Conservation (phyloP, 2,113 vertebrate species). For the Ginglymostoma cirratum region DNA sequence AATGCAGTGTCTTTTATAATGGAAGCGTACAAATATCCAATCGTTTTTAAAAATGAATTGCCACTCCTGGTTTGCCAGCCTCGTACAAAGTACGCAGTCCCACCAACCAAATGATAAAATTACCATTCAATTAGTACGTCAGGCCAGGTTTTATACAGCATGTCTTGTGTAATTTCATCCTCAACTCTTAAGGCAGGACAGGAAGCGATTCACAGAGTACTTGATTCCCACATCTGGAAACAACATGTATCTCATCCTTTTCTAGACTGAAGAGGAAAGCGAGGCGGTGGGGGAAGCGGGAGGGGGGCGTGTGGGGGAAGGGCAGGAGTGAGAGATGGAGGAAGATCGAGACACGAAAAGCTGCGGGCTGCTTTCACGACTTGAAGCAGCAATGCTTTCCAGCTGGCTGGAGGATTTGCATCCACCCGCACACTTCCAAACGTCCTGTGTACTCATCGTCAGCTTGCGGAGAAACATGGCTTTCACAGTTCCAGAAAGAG, state of each 20-base stretch:
- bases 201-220: constrained; percentile 39
- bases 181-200: constrained; percentile 32
- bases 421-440: not conserved
- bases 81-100: not conserved
- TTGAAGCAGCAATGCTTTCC: not conserved
- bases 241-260: constrained; percentile 45
- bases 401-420: not conserved
- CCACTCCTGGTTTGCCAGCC: not conserved
- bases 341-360: constrained; percentile 39
- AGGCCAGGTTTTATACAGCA: not conserved
- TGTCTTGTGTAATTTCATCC: constrained; percentile 39
- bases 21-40: not conserved
- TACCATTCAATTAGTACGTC: constrained; percentile 23
- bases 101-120: not conserved
- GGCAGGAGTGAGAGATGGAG: not conserved
- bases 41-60: not conserved
- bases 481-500: not conserved
- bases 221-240: constrained; percentile 47
- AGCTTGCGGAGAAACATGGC: not conserved
- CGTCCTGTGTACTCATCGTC: not conserved
- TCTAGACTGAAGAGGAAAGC: constrained; percentile 41
- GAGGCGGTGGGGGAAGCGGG: not conserved
- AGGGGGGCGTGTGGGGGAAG: constrained; percentile 16
- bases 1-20: not conserved
- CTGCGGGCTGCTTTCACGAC: constrained; percentile 37